Conservation (phyloP, 1,140 invertebrate species). For the Drosophila ercepeae region DNA sequence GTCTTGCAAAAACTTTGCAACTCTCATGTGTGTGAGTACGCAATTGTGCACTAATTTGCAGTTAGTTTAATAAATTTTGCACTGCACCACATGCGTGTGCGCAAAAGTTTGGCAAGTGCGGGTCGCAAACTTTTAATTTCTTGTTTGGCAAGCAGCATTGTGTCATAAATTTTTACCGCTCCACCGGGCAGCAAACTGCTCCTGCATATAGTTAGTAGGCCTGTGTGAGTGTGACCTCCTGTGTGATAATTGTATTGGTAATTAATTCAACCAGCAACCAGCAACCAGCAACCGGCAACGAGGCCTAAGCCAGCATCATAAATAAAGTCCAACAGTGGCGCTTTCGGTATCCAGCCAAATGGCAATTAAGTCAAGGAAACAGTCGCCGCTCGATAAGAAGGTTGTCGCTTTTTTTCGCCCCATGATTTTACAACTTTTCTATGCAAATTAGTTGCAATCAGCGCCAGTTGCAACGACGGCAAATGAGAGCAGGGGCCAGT, state of each 20-base stretch:
- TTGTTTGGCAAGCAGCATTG: slow-evolving; percentile 68
- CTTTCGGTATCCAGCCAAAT: slow-evolving; percentile 20
- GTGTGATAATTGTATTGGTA: slow-evolving; percentile 55
- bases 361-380: slow-evolving; percentile 67
- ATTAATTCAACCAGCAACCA: slow-evolving; percentile 44
- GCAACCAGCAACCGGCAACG: slow-evolving; percentile 7
- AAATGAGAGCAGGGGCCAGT: slow-evolving; percentile 14
- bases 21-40: slow-evolving; percentile 48
- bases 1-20: slow-evolving; percentile 15
- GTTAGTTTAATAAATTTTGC: slow-evolving; percentile 74
- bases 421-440: slow-evolving; percentile 20
- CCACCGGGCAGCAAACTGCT: slow-evolving; percentile 20
- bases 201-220: not conserved
- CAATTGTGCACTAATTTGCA: slow-evolving; percentile 71
- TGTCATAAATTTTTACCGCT: slow-evolving; percentile 66
- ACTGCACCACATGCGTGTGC: slow-evolving; percentile 65
- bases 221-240: slow-evolving; percentile 8
- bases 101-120: slow-evolving; percentile 63
- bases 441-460: slow-evolving; percentile 63
- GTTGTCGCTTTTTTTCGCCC: slow-evolving; percentile 25
- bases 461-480: slow-evolving; percentile 12
- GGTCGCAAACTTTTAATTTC: slow-evolving; percentile 75
- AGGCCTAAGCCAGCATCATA: slow-evolving; percentile 52
- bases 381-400: slow-evolving; percentile 61
- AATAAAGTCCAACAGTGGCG: slow-evolving; percentile 30